Conservation (phyloP, 2,797 vertebrate species). For the Ctenopoma multispine region DNA sequence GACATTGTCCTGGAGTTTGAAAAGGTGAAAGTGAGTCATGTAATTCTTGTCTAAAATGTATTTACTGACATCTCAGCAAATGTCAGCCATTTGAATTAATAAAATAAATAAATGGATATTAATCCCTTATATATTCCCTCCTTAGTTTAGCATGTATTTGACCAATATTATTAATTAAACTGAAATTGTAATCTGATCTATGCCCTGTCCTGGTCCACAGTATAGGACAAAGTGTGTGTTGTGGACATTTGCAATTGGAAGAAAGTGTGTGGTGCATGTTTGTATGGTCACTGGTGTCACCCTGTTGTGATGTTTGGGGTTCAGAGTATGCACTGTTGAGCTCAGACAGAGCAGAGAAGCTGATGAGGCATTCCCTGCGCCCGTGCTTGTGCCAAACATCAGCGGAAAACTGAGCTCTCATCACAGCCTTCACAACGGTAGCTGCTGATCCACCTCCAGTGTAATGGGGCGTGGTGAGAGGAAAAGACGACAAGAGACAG, state of each 20-base stretch:
- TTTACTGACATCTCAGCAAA: not conserved
- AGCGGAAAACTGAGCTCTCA: conserved; percentile 63
- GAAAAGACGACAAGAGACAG: conserved; percentile 25
- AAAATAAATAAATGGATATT: too few species aligned
- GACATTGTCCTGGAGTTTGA: too few species aligned
- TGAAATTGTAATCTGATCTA: not conserved
- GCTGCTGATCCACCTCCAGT: conserved; percentile 52
- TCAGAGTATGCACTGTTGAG: conserved; percentile 17
- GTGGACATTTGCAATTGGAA: not conserved
- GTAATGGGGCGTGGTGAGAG: conserved; percentile 68
- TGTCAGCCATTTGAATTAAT: not conserved
- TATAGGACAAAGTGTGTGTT: not conserved
- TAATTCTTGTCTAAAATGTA: conserved; percentile 5
- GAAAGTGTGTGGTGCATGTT: not conserved
- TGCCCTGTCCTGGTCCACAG: not conserved
- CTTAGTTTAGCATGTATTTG: not conserved
- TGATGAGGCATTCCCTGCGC: conserved; percentile 55
- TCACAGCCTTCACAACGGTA: conserved; percentile 27
- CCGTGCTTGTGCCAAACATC: conserved; percentile 52
- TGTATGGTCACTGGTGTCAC: not conserved
- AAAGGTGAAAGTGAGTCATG: too few species aligned
- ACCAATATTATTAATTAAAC: too few species aligned
- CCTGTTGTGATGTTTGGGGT: conserved; percentile 5
- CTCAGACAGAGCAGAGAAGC: conserved; percentile 35
- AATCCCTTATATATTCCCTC: too few species aligned